These are phyloP conservation scores for Rhinichthys osculus DNA, from an alignment of 2,797 vertebrate genomes.

Conservation along the genomic window DNA sequence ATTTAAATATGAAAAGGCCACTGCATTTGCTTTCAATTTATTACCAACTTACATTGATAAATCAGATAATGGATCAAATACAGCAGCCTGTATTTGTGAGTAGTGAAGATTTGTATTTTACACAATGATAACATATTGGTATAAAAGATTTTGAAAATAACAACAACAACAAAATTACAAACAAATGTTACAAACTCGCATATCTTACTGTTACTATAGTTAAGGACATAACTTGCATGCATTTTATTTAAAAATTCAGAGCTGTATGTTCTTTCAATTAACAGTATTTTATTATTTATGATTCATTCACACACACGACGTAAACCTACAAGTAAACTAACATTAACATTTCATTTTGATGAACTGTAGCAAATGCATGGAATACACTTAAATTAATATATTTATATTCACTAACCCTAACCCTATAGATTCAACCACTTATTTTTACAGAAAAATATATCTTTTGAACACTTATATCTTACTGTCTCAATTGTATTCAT, in stretches of 20 bases:
- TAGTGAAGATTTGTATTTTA: background rate
- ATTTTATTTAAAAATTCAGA: background rate
- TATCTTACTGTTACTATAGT: no score
- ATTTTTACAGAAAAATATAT: no score
- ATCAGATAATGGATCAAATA: background rate
- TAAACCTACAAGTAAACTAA: background rate
- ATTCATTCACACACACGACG: background rate
- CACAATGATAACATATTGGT: no score
- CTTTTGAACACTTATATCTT: no score
- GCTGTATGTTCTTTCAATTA: background rate
- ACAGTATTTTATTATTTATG: background rate
- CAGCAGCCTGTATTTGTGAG: background rate
- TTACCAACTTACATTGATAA: background rate
- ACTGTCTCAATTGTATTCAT: no score
- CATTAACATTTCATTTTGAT: background rate
- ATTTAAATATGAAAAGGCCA: background rate
- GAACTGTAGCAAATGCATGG: background rate
- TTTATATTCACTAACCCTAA: no score
- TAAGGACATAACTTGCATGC: no score
- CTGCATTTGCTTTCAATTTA: background rate
- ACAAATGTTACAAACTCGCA: rapidly evolving
- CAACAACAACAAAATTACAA: no score
- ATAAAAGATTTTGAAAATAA: no score
- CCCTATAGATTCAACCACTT: background rate
- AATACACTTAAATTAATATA: background rate